A percentile compares a stretch with the other conserved stretches of the same genome.
These are phyloP conservation scores for Apus apus DNA, from an alignment of 2,113 vertebrate genomes.

Conservation along the genomic window DNA sequence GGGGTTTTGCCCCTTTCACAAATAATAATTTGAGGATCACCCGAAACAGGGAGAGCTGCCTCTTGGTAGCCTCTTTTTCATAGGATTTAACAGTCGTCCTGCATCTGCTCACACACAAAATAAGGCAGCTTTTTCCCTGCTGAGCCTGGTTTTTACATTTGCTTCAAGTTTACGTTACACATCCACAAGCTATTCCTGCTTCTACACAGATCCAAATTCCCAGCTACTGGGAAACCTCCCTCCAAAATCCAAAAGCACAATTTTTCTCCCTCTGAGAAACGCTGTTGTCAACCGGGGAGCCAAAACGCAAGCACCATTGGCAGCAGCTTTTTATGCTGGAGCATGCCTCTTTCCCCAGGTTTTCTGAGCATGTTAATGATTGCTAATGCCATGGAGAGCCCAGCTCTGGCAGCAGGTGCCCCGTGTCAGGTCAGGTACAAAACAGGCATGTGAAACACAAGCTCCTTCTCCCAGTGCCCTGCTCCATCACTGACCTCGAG, in stretches of 20 bases:
- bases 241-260: not conserved
- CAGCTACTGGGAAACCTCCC: not conserved
- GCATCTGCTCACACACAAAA: not conserved
- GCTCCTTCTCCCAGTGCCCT: not conserved
- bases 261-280: not conserved
- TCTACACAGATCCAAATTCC: not conserved
- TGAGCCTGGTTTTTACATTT: conserved; percentile 16
- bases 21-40: conserved; percentile 48
- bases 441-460: conserved; percentile 23
- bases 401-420: not conserved
- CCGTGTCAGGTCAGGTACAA: not conserved
- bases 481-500: conserved; percentile 11
- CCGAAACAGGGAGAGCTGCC: conserved; percentile 9
- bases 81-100: conserved; percentile 20
- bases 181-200: not conserved
- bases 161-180: not conserved
- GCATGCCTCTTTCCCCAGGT: not conserved
- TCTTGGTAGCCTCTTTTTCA: not conserved
- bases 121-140: not conserved
- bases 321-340: not conserved
- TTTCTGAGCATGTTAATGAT: conserved; percentile 27
- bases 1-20: conserved; percentile 55
- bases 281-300: not conserved
- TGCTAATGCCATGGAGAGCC: not conserved
- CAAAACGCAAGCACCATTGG: not conserved